A percentile compares a stretch with the other conserved stretches of the same genome.
Conservation (phyloP, 2,888 invertebrate genomes). For the Diabrotica balteata region DNA sequence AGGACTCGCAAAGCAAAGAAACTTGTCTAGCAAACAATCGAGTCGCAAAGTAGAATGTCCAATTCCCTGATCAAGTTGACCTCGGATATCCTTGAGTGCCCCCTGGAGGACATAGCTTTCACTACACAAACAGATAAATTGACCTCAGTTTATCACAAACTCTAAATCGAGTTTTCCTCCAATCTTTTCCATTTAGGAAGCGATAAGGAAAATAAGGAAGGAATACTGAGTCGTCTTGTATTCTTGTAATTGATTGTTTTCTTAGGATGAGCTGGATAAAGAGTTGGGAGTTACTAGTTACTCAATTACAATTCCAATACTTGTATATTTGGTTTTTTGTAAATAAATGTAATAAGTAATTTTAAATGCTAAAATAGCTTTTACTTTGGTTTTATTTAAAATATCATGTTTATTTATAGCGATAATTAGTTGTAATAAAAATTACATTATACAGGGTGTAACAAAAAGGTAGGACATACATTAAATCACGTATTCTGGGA, state of each 20-base stretch:
- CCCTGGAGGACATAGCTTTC: constrained; percentile 30
- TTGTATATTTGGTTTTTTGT: too few relatives aligned
- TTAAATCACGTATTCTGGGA: too few relatives aligned
- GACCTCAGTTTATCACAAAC: constrained; percentile 31
- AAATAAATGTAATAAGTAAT: too few relatives aligned
- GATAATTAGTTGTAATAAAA: too few relatives aligned
- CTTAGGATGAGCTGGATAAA: constrained; percentile 18
- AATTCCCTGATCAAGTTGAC: constrained; percentile 35
- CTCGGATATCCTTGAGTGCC: constrained; percentile 29
- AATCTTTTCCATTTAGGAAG: constrained; percentile 29
- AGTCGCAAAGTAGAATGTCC: constrained; percentile 18
- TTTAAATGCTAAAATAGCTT: too few relatives aligned
- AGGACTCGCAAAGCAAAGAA: background rate
- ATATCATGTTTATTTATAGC: too few relatives aligned
- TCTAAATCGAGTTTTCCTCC: constrained; percentile 28
- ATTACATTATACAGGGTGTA: too few relatives aligned
- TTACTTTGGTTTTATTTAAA: too few relatives aligned
- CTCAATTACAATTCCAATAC: background rate
- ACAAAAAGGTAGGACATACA: too few relatives aligned
- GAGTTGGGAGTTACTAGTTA: background rate
- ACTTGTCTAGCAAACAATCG: constrained; percentile 16
- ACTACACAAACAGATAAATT: constrained; percentile 38
- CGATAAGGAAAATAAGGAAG: constrained; percentile 21
- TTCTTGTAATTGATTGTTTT: constrained; percentile 27
- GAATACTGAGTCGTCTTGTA: constrained; percentile 21